Evolutionary conservation across 2,113 vertebrate species (phyloP).

Genomic region (Orientallactaga bullata): DNA sequence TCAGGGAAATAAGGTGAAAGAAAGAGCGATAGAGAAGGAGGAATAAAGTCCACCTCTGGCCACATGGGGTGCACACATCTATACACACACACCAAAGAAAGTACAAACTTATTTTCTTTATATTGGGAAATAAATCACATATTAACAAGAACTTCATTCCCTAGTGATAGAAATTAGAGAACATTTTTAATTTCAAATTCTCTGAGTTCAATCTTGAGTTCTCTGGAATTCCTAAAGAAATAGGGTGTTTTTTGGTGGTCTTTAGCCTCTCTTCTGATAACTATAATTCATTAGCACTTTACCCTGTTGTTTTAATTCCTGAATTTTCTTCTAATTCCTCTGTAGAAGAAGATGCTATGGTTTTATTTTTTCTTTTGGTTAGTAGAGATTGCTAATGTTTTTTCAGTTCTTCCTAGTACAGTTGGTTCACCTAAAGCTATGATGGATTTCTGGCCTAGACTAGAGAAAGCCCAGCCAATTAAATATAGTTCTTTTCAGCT

Average conservation of each 20-base stretch:
- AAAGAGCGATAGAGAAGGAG: too few species aligned
- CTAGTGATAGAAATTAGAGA: neutral
- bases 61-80: too few species aligned
- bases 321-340: neutral
- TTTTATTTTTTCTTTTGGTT: neutral
- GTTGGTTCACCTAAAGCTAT: neutral
- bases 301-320: neutral
- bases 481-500: neutral
- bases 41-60: too few species aligned
- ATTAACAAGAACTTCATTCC: neutral
- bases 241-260: neutral
- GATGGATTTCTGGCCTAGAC: neutral
- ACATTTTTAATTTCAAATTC: slow-evolving; percentile 14
- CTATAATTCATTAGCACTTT: neutral
- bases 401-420: neutral
- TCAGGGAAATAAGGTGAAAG: too few species aligned
- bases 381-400: neutral
- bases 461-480: neutral
- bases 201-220: neutral
- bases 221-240: neutral
- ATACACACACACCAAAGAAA: neutral
- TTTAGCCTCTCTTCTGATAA: neutral
- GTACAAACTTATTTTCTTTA: neutral
- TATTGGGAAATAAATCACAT: neutral
- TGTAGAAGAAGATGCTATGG: neutral